Base-by-base conservation (phyloP, 2,888 invertebrate species). In the Hemaris fuciformis region DNA sequence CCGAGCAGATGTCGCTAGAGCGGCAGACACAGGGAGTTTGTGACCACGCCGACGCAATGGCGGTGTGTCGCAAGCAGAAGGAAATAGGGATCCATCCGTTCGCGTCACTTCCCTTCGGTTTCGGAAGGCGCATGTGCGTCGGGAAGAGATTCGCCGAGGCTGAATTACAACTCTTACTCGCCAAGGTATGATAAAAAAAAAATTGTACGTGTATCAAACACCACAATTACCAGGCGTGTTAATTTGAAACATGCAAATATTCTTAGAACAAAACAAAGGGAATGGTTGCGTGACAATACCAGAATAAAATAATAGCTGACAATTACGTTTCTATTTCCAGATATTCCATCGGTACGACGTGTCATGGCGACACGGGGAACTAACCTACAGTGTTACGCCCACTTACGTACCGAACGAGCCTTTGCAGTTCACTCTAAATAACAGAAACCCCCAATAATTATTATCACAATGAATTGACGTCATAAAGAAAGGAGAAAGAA, bases 121-220 rank as follows among this genome's bases (percentile, higher is more conserved):
- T 95, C 80, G 96, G 96, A 1, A 93, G 96, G 62, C 92, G 96
- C 68, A 96, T 96, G 92, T 96, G 96, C 83, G 92, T 96, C 73
- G 97, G 97, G 57, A 94, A 96, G 73, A 91, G 97, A 76, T 96
- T 97, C 84, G 97, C 97, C 18, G 97, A 97, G 87, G 95, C 95
- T 58, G 97, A 97, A 85, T 85, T 97, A 72, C 95, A 96, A 75
- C 94, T 95, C 67, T 84, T 96, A 72, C 80, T 96, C 56, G 95
- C 96, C n/a, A 96, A 96, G 94, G 96, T 96, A 66, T 18, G 18
- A 13, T 38, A 10, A 3, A 10, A 13, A 7, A 13, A 38, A 3
- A 38, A 38, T 0, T 2, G 13, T 0, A n/a, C n/a, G n/a, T n/a
- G n/a, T n/a, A n/a, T n/a, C n/a, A n/a, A n/a, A n/a, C n/a, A n/a